Conservation (phyloP, 2,888 invertebrate genomes). For the Pollenia amentaria region DNA sequence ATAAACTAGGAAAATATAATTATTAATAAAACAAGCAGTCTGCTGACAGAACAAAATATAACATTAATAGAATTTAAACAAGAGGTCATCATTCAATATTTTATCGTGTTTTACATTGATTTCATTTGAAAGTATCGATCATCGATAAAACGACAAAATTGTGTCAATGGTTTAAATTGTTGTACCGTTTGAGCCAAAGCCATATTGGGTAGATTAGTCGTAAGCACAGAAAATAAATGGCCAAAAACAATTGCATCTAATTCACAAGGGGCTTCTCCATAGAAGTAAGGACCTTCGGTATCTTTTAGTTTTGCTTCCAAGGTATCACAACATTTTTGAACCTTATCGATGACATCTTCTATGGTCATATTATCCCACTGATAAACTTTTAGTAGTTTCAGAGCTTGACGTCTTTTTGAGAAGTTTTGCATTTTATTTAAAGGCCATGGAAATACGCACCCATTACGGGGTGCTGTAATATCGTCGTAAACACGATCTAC, state of each 20-base stretch:
- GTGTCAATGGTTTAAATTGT: conserved; percentile 90
- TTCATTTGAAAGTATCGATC: conserved; percentile 88
- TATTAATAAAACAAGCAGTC: neutral
- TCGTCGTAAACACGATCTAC: conserved; percentile 91
- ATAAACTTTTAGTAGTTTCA: conserved; percentile 90
- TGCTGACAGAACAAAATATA: neutral
- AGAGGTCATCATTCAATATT: neutral
- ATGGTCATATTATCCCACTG: conserved; percentile 93
- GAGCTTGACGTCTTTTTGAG: conserved; percentile 89
- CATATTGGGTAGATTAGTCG: conserved; percentile 93
- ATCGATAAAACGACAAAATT: conserved; percentile 93
- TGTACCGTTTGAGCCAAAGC: conserved; percentile 92
- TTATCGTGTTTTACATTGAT: conserved; percentile 58
- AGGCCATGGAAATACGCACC: conserved; percentile 97
- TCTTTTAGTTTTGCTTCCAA: conserved; percentile 93
- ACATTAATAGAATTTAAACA: neutral
- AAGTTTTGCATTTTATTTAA: conserved; percentile 92
- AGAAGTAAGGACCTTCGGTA: conserved; percentile 89
- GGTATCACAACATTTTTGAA: conserved; percentile 92
- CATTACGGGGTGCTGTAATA: conserved; percentile 93
- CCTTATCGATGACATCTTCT: conserved; percentile 91
- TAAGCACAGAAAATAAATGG: conserved; percentile 97
- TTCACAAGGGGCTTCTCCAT: conserved; percentile 94
- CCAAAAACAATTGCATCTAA: conserved; percentile 98
- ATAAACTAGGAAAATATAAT: conserved; percentile 4